phyloP scores from a whole-genome alignment of 2,888 invertebrate genomes.

The Drosophila testacea region DNA sequence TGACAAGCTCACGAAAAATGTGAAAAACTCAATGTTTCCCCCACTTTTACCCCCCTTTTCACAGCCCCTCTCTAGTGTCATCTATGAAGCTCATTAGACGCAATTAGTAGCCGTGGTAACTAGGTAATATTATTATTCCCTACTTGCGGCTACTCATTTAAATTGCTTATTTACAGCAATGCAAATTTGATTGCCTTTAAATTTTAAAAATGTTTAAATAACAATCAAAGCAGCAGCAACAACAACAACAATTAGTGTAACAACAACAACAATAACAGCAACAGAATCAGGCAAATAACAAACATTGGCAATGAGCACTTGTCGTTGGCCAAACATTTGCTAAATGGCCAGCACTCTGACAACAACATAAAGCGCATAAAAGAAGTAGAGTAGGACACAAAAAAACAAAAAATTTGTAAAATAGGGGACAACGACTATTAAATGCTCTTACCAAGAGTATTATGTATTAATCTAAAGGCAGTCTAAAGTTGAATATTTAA shows the following conservation, averaged over 20 bases:
- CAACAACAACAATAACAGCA: constrained; percentile 15
- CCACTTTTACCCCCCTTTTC: background rate
- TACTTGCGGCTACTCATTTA: constrained; percentile 56
- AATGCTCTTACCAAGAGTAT: constrained; percentile 7
- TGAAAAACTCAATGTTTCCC: background rate
- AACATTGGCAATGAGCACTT: constrained; percentile 71
- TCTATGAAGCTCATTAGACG: constrained; percentile 63
- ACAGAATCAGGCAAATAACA: constrained; percentile 51
- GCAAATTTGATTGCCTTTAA: constrained; percentile 74
- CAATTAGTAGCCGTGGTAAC: constrained; percentile 62
- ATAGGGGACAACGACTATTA: background rate
- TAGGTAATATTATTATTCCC: constrained; percentile 45
- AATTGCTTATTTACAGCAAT: constrained; percentile 74
- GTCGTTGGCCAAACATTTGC: constrained; percentile 69
- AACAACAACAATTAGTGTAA: constrained; percentile 15
- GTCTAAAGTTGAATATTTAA: background rate
- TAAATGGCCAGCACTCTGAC: constrained; percentile 61
- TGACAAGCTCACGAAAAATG: constrained; percentile 53
- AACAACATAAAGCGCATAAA: constrained; percentile 35
- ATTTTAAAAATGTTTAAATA: constrained; percentile 60
- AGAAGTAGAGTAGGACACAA: constrained; percentile 6
- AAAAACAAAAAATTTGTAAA: background rate
- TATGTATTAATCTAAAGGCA: no score
- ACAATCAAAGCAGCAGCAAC: constrained; percentile 22
- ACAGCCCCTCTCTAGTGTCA: background rate